Percentiles rank a stretch among this genome's conserved stretches.
Evolutionary conservation across 2,797 vertebrate species (phyloP).

Genomic region (Acomys russatus): DNA sequence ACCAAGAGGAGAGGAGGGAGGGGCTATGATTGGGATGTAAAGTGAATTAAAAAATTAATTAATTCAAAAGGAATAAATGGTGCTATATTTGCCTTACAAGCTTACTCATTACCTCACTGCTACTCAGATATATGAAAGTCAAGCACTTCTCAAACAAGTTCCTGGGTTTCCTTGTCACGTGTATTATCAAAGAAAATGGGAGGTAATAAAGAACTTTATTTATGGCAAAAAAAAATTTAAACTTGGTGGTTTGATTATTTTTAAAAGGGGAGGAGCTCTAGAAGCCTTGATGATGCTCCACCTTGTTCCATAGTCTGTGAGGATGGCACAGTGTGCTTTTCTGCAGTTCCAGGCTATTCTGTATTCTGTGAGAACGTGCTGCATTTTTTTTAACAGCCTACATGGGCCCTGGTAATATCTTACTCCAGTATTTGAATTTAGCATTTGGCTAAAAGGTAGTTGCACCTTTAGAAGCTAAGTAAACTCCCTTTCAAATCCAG

Average conservation of each 20-base stretch:
- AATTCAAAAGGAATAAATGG: conserved; percentile 33
- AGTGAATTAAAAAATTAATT: neutral
- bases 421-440: neutral
- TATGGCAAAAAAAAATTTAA: conserved; percentile 79
- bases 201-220: conserved; percentile 88
- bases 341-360: neutral
- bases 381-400: neutral
- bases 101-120: conserved; percentile 59
- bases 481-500: neutral
- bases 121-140: conserved; percentile 64
- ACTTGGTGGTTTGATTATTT: conserved; percentile 84
- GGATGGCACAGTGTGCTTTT: neutral
- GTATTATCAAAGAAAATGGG: conserved; percentile 85
- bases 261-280: neutral
- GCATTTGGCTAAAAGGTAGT: neutral
- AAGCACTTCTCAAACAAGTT: conserved; percentile 78
- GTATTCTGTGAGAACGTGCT: neutral
- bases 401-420: neutral
- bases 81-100: conserved; percentile 68
- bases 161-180: conserved; percentile 81
- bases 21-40: too few relatives aligned
- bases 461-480: neutral
- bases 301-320: neutral
- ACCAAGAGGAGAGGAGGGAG: too few relatives aligned
- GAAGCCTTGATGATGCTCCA: neutral